Base-by-base conservation (phyloP, 2,113 vertebrate species). In the Nothocercus julius region DNA sequence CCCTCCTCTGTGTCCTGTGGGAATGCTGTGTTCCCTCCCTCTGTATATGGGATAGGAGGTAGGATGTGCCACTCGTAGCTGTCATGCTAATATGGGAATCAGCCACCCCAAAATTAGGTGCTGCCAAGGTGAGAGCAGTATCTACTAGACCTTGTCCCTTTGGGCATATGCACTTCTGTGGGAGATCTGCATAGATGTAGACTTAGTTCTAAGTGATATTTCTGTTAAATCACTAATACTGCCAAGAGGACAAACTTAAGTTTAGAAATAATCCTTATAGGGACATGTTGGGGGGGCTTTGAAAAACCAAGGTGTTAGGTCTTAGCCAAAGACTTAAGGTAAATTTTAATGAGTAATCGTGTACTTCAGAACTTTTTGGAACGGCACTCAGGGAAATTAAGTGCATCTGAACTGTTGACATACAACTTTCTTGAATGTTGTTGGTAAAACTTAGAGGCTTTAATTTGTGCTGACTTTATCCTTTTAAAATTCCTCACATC, bases 91-190 rank as follows among this genome's bases (percentile, higher is more conserved):
- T 18, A 6, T 45, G 42, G 79, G 28, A 63, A 34, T 11, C 28
- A 49, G 47, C 67, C 34, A 45, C 47, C 42, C 62, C 62, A 53
- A 38, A 80, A n/a, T 20, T 4, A 68, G 20, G 62, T 17, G 62
- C 62, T 69, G 34, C 21, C 7, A 11, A 47, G 32, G 27, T 3
- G 34, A 45, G 18, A 11, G 3, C 34, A 51, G 4, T 19, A 30
- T 58, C 42, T 19, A 10, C 54, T 58, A 58, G 30, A 58, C 42
- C 40, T 28, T 7, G 40, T 36, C 45, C 45, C 36, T 21, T 10
- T 13, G 68, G 9, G 5, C 20, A 5, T 1, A 20, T 1, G 0
- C 21, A 64, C 49, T 19, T 76, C 36, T 53, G 44, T 7, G 49
- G 54, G 54, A 58, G 16, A 58, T 18, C 9, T 58, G 17, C 54